phyloP scores from a whole-genome alignment of 1,140 invertebrate genomes.

The Listronotus oregonensis region DNA sequence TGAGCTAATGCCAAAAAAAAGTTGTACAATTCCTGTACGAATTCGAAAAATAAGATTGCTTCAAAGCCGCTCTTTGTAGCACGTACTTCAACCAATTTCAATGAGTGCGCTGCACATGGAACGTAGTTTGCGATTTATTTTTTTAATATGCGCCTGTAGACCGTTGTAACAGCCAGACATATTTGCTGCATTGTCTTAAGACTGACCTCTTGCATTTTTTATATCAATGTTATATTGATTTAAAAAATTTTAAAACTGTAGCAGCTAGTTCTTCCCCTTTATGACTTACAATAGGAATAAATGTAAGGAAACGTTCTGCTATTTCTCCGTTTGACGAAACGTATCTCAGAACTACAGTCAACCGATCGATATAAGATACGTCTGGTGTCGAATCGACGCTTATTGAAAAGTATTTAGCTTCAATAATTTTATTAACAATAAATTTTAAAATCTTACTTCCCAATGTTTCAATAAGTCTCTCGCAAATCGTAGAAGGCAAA shows the following conservation, averaged over 20 bases:
- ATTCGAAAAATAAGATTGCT: too few relatives aligned
- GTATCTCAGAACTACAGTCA: constrained; percentile 48
- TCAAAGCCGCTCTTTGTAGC: constrained; percentile 19
- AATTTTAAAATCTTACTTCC: constrained; percentile 1
- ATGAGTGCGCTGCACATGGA: constrained; percentile 48
- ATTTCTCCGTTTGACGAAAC: constrained; percentile 36
- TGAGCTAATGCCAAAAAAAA: too few relatives aligned
- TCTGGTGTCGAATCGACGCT: constrained; percentile 52
- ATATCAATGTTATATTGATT: constrained; percentile 39
- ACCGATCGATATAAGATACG: constrained; percentile 50
- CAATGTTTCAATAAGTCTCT: constrained; percentile 11
- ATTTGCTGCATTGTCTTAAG: constrained; percentile 55
- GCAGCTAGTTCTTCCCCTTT: constrained; percentile 1
- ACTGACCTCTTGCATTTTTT: constrained; percentile 47
- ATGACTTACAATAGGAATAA: constrained; percentile 31
- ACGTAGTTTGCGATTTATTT: constrained; percentile 38
- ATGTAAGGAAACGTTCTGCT: constrained; percentile 45
- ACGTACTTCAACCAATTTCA: constrained; percentile 48
- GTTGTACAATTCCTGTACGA: too few relatives aligned
- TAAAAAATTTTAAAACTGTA: not conserved
- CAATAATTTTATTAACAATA: constrained; percentile 29
- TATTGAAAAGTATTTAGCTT: too few relatives aligned
- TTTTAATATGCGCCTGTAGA: constrained; percentile 50
- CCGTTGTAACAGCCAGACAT: constrained; percentile 54
- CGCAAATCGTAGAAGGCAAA: constrained; percentile 13